Base-by-base conservation (phyloP, 92 coral and sea anemone genomes). In the Epizoanthus illoricatus region DNA sequence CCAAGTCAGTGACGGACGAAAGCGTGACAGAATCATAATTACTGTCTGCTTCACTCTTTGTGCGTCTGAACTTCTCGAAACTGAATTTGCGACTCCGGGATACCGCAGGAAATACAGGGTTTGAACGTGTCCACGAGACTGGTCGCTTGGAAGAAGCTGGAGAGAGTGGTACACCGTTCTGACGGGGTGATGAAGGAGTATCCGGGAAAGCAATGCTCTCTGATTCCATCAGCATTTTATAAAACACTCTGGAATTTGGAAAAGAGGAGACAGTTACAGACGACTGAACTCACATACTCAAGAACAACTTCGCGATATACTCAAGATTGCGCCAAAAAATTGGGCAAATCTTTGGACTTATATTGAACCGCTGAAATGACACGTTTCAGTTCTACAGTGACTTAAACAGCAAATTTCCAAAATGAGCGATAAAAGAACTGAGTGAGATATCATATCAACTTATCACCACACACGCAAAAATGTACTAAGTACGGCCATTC, bases 41-140 rank as follows among this genome's bases (percentile, higher is more conserved):
- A 23, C 61, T 81, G 49, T 90, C 93, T 16, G 64, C n/a, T 43
- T 93, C 94, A 19, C 91, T 91, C 79, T 89, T 73, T 7, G 88
- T 52, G 13, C 94, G 92, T 28, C 87, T 74, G 65, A 83, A n/a
- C 84, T 90, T 93, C 78, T 93, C 94, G 18, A 93, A 75, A 65
- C 85, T 80, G 61, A 93, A 89, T 76, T 93, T 93, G 64, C 92
- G 87, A 20, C 94, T 91, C 33, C 93, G 87, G 13, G 88, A 54
- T 11, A 86, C 87, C 16, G 95, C 85, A 17, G 90, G 92, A 39
- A 93, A 80, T 61, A 88, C 24, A 3, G 94, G 89, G 42, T 87
- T 79, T 58, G 88, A 20, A 23, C 93, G 88, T 2, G 86, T 81
- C 90, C 87, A 89, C 11, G 90, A 90, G 24, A 74, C 73, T 62